Base-by-base conservation (phyloP, 2,888 invertebrate genomes). In the Cantharis rufa region DNA sequence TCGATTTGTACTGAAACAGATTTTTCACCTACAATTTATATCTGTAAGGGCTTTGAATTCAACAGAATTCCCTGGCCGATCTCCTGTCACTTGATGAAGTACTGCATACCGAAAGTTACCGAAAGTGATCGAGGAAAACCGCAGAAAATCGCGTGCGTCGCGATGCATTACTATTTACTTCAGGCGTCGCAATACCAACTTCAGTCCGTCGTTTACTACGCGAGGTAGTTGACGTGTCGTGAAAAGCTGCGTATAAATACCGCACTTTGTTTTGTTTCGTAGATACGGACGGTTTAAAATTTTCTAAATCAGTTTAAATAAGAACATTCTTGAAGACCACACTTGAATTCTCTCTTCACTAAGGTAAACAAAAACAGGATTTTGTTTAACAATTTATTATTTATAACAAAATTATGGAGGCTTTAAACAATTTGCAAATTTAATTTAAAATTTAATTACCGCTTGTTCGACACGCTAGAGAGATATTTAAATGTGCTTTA, bases 101-200 rank as follows among this genome's bases (percentile, higher is more conserved):
- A 84, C 82, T 78, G 82, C 79, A 73, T 64, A 48, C 70, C 79
- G 76, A 75, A 74, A 75, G 62, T 66, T 74, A 69, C 75, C 81
- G 80, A 80, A 27, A 70, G 71, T 66, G 69, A 64, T 72, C 84
- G 84, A 79, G 81, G 70, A 74, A 71, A 28, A 21, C 75, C 82
- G 82, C 79, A 72, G 66, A 66, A 66, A 21, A 69, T 80, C 83
- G 84, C 82, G 75, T 78, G 82, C 85, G 84, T 86, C 85, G 85
- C 86, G 87, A 86, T 86, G 86, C 87, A 85, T 86, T 78, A 86
- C 82, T 85, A 85, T 86, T 86, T 86, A 86, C 86, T 84, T 82
- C 84, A 82, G 84, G 83, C 87, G 87, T 85, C 86, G 86, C 83
- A 86, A 85, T 86, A 84, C 78, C 80, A 82, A 78, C 79, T 85